These are phyloP conservation scores for Chaetodon trifascialis DNA, from an alignment of 2,113 vertebrate genomes.

Conservation along the genomic window DNA sequence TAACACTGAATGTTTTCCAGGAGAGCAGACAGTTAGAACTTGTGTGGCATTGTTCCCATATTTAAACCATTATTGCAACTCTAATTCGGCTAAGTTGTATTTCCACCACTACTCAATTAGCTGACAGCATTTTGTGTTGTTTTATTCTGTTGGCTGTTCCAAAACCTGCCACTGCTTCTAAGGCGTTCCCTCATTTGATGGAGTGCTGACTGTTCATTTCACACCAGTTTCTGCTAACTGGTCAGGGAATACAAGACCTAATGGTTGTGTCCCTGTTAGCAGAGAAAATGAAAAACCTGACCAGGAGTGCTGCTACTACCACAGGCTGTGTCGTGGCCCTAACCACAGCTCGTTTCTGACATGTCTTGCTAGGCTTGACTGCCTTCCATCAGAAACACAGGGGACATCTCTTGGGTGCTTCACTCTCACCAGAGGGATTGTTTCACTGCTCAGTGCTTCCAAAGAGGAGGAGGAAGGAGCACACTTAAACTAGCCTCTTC, in stretches of 20 bases:
- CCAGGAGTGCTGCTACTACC: slow-evolving; percentile 2
- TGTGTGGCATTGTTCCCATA: neutral
- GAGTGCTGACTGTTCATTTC: slow-evolving; percentile 33
- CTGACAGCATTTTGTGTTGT: neutral
- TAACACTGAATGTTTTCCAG: neutral
- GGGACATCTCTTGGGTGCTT: slow-evolving; percentile 32
- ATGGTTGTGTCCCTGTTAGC: slow-evolving; percentile 21
- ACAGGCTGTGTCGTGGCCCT: neutral
- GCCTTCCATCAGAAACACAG: slow-evolving; percentile 39
- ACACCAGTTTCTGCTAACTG: slow-evolving; percentile 25
- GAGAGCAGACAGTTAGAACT: neutral
- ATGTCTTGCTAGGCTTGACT: slow-evolving; percentile 39
- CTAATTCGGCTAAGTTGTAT: neutral
- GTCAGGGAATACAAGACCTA: slow-evolving; percentile 23
- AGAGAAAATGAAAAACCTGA: slow-evolving; percentile 28
- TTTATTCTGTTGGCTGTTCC: neutral
- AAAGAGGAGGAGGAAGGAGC: neutral
- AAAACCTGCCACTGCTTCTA: neutral
- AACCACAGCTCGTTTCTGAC: slow-evolving; percentile 42
- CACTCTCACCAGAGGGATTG: slow-evolving; percentile 13
- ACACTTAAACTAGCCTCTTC: neutral
- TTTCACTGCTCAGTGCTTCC: slow-evolving; percentile 36
- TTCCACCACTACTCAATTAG: neutral
- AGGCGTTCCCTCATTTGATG: slow-evolving; percentile 3
- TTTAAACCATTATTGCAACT: neutral